Conservation (phyloP, 2,113 vertebrate genomes). For the Gobiocypris rarus region DNA sequence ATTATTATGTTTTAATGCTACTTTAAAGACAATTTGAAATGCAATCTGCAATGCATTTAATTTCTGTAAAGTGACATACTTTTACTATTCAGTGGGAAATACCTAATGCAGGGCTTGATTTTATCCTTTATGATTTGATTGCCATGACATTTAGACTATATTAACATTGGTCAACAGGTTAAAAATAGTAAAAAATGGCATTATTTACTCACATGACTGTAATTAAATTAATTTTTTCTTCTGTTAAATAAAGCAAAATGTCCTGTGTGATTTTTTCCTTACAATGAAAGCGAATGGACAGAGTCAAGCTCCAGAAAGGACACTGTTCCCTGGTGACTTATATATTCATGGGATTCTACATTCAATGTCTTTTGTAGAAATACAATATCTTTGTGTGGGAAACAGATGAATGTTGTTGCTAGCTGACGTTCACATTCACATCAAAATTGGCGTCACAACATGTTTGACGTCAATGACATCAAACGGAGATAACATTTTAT, state of each 20-base stretch:
- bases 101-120: background rate
- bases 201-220: background rate
- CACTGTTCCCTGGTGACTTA: background rate
- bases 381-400: background rate
- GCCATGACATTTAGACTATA: background rate
- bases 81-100: background rate
- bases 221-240: background rate
- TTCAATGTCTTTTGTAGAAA: background rate
- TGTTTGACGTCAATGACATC: background rate
- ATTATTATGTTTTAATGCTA: conserved; percentile 10
- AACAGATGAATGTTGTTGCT: background rate
- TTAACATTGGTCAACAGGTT: background rate
- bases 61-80: background rate
- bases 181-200: background rate
- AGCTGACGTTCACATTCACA: background rate
- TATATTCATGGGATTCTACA: background rate
- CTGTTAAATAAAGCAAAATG: background rate
- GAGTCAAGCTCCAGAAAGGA: background rate
- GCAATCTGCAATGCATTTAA: background rate
- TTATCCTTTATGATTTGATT: background rate
- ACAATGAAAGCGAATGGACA: background rate
- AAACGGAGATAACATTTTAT: background rate
- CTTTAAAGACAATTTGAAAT: background rate
- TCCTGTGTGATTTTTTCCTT: background rate
- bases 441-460: background rate